Percentiles rank a stretch among this genome's conserved stretches.
Evolutionary conservation across 2,888 invertebrate genomes (phyloP).

Genomic region (Laothoe populi): DNA sequence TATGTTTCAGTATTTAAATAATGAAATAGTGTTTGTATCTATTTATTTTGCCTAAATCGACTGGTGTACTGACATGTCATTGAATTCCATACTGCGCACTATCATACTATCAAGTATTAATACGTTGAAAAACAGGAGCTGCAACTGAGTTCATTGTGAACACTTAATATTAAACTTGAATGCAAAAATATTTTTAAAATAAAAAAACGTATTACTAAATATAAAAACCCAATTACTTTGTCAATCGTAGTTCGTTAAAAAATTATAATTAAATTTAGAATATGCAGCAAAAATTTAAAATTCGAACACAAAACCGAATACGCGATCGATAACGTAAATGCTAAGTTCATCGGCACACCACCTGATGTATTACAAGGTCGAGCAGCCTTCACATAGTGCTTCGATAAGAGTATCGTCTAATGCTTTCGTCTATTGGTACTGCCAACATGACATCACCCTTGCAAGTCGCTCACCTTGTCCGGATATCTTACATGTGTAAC

Average conservation of each 20-base stretch:
- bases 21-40: neutral
- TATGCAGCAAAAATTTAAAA: neutral
- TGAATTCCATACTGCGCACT: too few relatives aligned
- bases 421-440: slow-evolving; percentile 52
- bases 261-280: neutral
- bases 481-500: slow-evolving; percentile 5
- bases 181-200: neutral
- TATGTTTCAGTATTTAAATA: neutral
- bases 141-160: too few relatives aligned
- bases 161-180: neutral
- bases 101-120: too few relatives aligned
- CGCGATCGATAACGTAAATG: slow-evolving; percentile 57
- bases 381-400: slow-evolving; percentile 55
- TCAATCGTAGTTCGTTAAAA: too few relatives aligned
- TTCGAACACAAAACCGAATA: slow-evolving; percentile 40
- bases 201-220: too few relatives aligned
- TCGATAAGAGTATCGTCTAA: slow-evolving; percentile 52
- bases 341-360: slow-evolving; percentile 59
- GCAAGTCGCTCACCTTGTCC: slow-evolving; percentile 36
- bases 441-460: slow-evolving; percentile 52
- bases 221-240: too few relatives aligned
- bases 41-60: neutral
- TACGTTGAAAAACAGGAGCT: too few relatives aligned
- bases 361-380: slow-evolving; percentile 71
- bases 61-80: too few relatives aligned